Evolutionary conservation across 2,797 vertebrate genomes (phyloP), one percentile per base, ranked within the genome.

Genomic region (Hemibagrus guttatus): DNA sequence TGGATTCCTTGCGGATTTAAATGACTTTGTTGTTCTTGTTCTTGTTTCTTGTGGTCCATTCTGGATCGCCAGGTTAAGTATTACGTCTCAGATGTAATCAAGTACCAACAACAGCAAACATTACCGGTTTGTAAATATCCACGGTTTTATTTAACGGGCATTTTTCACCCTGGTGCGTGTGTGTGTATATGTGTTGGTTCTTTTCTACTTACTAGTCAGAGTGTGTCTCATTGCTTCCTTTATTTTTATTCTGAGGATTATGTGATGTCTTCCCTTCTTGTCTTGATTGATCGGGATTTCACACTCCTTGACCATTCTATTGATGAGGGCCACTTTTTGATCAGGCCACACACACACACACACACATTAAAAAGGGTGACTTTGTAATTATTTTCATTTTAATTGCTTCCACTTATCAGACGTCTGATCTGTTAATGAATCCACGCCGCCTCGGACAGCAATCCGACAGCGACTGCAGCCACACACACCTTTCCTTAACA

Each of bases 341-440:
- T 95, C 94, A 93, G 93, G 92, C 92, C 93, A 6, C 39, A 16
- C 84, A 84, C 72, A 66, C 83, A 87, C 84, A 89, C 78, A 52
- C 61, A 66, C 26, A 68, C 39, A 72, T 81, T 80, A 95, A 95
- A 94, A 94, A 92, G 93, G 95, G 94, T 95, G 94, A 95, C 95
- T 96, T 95, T 95, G 95, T 95, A 96, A 96, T 96, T 96, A 96
- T 96, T 94, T 96, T 95, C 94, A 93, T 95, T 96, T 95, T 96
- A 96, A 96, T 96, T 96, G 95, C 93, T 94, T 96, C 92, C 59
- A 87, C 92, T 95, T 96, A 96, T 96, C 96, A 93, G 63, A 90
- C 88, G 85, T 92, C 94, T 93, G 94, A 96, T 96, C 95, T 92
- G 93, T 92, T 89, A 90, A 90, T 88, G 91, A 93, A 94, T 92